Evolutionary conservation across 2,113 vertebrate genomes (phyloP).

Genomic region (Corythaeola cristata): DNA sequence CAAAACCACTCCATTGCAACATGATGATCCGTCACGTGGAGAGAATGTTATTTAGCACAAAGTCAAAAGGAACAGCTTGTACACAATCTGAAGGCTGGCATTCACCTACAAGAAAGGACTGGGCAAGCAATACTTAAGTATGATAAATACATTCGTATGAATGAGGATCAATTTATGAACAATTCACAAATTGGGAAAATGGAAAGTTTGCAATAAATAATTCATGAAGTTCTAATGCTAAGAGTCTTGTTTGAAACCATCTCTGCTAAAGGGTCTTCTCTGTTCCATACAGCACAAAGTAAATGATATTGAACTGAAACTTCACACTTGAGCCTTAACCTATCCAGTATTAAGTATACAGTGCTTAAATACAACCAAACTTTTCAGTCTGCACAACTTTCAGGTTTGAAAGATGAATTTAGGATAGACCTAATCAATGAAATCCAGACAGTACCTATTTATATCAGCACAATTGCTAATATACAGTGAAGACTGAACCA

Average conservation of each 20-base stretch:
- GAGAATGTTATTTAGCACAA: neutral
- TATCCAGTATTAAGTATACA: neutral
- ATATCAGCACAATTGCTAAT: neutral
- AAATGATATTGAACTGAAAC: neutral
- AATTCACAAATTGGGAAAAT: neutral
- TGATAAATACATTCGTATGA: neutral
- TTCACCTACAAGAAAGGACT: neutral
- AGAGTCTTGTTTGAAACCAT: neutral
- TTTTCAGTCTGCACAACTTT: neutral
- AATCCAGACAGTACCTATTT: neutral
- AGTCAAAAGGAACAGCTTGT: neutral
- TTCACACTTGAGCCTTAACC: neutral
- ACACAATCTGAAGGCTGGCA: neutral
- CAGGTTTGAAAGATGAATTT: neutral
- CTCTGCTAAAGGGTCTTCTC: neutral
- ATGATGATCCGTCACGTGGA: neutral
- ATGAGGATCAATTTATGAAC: neutral
- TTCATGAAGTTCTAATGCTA: neutral
- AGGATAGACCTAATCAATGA: neutral
- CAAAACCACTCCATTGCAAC: neutral
- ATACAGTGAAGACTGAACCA: neutral
- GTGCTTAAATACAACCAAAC: neutral
- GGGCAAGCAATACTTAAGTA: neutral
- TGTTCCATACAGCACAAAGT: neutral
- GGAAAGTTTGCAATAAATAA: neutral